These are phyloP conservation scores for Ammodytes marinus DNA, from an alignment of 2,113 vertebrate genomes.

Conservation along the genomic window DNA sequence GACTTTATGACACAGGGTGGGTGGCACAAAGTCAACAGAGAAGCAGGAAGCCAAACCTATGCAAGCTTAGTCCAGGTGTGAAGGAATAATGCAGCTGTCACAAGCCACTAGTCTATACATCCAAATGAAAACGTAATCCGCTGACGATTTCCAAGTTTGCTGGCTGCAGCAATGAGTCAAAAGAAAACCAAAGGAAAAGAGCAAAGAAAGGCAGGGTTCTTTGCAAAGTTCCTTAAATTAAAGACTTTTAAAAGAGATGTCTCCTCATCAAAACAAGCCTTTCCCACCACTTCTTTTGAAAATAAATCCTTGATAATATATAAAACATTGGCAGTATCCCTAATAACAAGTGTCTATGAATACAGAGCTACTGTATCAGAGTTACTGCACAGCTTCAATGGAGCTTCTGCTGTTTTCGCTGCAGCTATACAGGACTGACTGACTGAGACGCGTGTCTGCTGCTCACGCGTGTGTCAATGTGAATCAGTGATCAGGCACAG, in stretches of 20 bases:
- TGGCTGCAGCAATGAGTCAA: not conserved
- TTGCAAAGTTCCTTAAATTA: slow-evolving; percentile 18
- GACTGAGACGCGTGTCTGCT: slow-evolving; percentile 32
- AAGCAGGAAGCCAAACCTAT: not conserved
- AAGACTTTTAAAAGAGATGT: slow-evolving; percentile 25
- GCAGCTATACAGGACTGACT: slow-evolving; percentile 32
- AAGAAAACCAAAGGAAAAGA: slow-evolving; percentile 1
- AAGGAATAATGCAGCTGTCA: slow-evolving; percentile 1
- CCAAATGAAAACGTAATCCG: slow-evolving; percentile 35
- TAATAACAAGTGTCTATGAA: not conserved
- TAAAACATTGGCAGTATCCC: not conserved
- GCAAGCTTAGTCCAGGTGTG: slow-evolving; percentile 20
- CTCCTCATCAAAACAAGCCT: slow-evolving; percentile 2
- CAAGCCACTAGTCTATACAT: slow-evolving; percentile 7
- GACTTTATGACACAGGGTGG: not conserved
- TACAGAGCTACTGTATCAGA: slow-evolving; percentile 7
- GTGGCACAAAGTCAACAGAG: not conserved
- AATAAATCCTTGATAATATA: slow-evolving; percentile 14
- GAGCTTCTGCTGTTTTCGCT: slow-evolving; percentile 43
- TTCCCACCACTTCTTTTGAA: not conserved
- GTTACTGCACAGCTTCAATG: slow-evolving; percentile 1
- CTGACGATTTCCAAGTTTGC: not conserved
- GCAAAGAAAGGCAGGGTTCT: not conserved
- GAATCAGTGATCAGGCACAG: slow-evolving; percentile 61
- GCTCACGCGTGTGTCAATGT: slow-evolving; percentile 46